Conservation (phyloP, 2,113 vertebrate genomes). For the Ciconia boyciana region DNA sequence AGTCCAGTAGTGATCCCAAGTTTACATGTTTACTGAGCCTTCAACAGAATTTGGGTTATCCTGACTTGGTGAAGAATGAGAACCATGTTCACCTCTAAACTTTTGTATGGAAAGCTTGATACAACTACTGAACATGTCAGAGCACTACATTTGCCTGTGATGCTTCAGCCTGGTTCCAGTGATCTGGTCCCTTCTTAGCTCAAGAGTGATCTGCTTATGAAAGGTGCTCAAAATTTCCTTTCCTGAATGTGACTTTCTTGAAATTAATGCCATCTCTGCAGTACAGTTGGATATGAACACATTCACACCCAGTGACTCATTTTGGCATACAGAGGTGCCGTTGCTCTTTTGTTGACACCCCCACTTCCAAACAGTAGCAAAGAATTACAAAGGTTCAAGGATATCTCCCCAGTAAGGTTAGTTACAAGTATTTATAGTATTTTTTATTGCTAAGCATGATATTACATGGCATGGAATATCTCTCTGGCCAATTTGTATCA, state of each 20-base stretch:
- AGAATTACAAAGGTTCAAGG: not conserved
- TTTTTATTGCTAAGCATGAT: not conserved
- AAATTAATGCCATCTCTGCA: not conserved
- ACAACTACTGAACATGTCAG: rapidly evolving
- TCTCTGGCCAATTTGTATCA: not conserved
- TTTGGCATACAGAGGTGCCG: not conserved
- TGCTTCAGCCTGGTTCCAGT: not conserved
- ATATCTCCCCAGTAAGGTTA: not conserved
- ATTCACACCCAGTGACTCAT: not conserved
- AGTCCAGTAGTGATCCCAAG: not conserved
- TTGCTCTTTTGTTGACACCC: rapidly evolving
- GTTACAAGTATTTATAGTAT: not conserved
- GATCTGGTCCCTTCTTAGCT: not conserved
- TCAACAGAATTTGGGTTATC: not conserved
- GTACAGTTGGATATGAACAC: not conserved
- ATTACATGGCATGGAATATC: not conserved
- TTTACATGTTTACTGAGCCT: not conserved
- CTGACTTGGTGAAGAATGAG: not conserved
- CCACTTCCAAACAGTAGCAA: not conserved
- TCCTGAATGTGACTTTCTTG: not conserved
- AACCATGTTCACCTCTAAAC: not conserved
- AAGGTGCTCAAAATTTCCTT: not conserved
- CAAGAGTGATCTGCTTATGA: not conserved
- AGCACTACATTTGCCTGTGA: not conserved
- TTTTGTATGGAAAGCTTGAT: not conserved